A percentile compares a stretch with the other conserved stretches of the same genome.
phyloP scores from a whole-genome alignment of 2,113 vertebrate genomes.

The Pluvianellus socialis region DNA sequence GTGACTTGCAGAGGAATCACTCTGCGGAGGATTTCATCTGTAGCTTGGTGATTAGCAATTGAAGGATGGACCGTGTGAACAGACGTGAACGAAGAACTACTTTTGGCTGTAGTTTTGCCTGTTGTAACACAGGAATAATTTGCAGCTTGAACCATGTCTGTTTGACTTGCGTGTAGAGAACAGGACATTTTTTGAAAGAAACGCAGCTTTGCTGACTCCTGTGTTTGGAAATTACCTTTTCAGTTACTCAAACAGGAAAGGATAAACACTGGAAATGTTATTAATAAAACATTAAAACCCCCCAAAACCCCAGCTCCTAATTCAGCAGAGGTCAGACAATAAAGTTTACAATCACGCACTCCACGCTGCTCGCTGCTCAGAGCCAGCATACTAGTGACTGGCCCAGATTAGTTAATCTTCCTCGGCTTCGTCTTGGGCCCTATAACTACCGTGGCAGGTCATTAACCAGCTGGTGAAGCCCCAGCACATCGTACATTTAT shows the following conservation, averaged over 20 bases:
- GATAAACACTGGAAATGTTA: constrained; percentile 47
- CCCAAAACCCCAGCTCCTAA: neutral
- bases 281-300: constrained; percentile 47
- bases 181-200: neutral
- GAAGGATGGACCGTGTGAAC: neutral
- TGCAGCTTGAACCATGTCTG: neutral
- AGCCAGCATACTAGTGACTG: constrained; percentile 22
- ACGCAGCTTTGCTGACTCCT: constrained; percentile 18
- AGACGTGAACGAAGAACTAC: neutral
- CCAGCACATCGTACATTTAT: constrained; percentile 70
- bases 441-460: constrained; percentile 56
- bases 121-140: neutral
- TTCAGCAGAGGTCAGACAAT: constrained; percentile 28
- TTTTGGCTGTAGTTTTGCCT: neutral
- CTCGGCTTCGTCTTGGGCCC: constrained; percentile 66
- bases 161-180: neutral
- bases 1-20: neutral
- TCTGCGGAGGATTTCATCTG: neutral
- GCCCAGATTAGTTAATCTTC: constrained; percentile 56
- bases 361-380: neutral
- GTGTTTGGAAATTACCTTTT: constrained; percentile 31
- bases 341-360: constrained; percentile 28
- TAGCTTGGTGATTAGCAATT: neutral
- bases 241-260: constrained; percentile 32
- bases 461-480: constrained; percentile 70